Conservation (phyloP, 2,797 vertebrate species). For the Xerus rutilus region DNA sequence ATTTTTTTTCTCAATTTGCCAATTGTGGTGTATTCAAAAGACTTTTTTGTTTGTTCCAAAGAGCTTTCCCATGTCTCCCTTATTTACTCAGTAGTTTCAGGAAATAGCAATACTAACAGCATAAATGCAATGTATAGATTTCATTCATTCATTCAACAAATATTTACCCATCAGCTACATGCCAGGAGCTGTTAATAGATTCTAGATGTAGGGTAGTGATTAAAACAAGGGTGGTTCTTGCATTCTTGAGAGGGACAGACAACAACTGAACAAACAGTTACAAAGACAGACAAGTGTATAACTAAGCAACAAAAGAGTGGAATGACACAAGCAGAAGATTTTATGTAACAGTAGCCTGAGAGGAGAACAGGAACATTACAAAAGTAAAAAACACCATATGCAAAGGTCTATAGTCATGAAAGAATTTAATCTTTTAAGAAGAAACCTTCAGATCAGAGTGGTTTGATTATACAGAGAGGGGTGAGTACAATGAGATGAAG, state of each 20-base stretch:
- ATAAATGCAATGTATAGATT: not conserved
- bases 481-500: not conserved
- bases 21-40: conserved; percentile 1
- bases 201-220: not conserved
- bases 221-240: not conserved
- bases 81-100: conserved; percentile 22
- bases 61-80: not conserved
- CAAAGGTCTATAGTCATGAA: not conserved
- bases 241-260: not conserved
- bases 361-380: not conserved
- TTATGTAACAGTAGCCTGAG: not conserved
- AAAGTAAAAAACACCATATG: not conserved
- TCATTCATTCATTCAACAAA: conserved; percentile 31
- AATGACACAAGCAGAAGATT: not conserved
- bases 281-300: not conserved
- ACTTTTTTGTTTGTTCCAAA: not conserved
- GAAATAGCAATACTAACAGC: not conserved
- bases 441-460: not conserved
- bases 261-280: not conserved
- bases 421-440: not conserved
- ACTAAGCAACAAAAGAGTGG: not conserved
- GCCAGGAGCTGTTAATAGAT: not conserved
- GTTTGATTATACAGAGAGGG: not conserved
- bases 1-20: conserved; percentile 8
- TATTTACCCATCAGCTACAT: not conserved